A percentile compares a stretch with the other conserved stretches of the same genome.
Evolutionary conservation across 2,113 vertebrate genomes (phyloP).

Genomic region (Melanotaenia duboulayi): DNA sequence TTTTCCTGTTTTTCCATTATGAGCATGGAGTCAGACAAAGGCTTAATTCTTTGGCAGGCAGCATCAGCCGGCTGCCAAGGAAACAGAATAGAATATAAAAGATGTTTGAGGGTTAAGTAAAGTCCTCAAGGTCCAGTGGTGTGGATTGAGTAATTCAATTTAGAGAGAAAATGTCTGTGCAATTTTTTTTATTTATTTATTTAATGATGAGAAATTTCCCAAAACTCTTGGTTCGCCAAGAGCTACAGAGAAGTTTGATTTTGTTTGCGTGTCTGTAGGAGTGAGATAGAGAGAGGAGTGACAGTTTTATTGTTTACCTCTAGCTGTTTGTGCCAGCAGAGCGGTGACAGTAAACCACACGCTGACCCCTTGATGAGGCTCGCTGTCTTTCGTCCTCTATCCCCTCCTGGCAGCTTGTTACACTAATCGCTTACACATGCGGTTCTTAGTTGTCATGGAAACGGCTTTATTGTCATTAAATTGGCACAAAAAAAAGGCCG

Average conservation of each 20-base stretch:
- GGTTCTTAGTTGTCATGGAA: conserved; percentile 74
- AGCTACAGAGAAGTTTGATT: conserved; percentile 26
- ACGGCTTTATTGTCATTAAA: conserved; percentile 70
- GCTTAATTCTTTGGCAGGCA: conserved; percentile 29
- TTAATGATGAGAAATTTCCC: conserved; percentile 18
- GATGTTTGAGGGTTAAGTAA: conserved; percentile 41
- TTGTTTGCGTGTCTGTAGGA: conserved; percentile 26
- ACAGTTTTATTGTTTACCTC: conserved; percentile 70
- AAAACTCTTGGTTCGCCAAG: neutral
- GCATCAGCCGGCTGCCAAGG: conserved; percentile 32
- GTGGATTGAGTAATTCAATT: conserved; percentile 45
- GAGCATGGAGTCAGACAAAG: conserved; percentile 26
- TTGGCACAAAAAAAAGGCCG: conserved; percentile 52
- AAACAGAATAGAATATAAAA: conserved; percentile 45
- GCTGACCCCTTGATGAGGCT: conserved; percentile 60
- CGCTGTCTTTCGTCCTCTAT: conserved; percentile 17
- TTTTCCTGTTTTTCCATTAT: neutral
- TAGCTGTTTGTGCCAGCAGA: conserved; percentile 59
- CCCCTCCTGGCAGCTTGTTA: conserved; percentile 40
- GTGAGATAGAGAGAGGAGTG: conserved; percentile 42
- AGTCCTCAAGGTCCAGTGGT: conserved; percentile 45
- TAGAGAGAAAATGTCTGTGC: conserved; percentile 40
- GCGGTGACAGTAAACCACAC: conserved; percentile 53
- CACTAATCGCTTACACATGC: conserved; percentile 65
- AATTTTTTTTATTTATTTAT: conserved; percentile 38